phyloP scores from a whole-genome alignment of 64 coral and sea anemone species.

The Porites lutea region DNA sequence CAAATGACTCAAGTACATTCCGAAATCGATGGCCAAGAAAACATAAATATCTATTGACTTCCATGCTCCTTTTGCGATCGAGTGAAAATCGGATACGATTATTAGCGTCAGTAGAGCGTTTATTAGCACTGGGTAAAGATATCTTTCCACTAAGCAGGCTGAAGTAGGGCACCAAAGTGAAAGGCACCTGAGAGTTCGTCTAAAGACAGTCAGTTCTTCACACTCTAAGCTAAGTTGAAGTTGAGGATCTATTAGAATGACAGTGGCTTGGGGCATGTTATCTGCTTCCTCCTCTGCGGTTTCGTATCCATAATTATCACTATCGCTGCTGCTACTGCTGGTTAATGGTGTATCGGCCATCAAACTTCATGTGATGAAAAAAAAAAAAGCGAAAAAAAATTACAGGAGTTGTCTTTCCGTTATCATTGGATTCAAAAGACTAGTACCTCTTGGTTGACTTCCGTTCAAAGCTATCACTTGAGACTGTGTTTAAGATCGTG shows the following conservation, averaged over 20 bases:
- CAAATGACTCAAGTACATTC: constrained; percentile 76
- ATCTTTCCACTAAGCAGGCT: constrained; percentile 47
- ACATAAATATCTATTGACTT: constrained; percentile 70
- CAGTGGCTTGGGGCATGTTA: background rate
- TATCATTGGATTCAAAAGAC: too few relatives aligned
- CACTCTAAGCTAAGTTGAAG: constrained; percentile 25
- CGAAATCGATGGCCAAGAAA: constrained; percentile 68
- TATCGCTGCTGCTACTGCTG: background rate
- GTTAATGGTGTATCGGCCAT: too few relatives aligned
- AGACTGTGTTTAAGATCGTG: too few relatives aligned
- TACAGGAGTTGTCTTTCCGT: too few relatives aligned
- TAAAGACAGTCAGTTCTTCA: constrained; percentile 44
- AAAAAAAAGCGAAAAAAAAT: too few relatives aligned
- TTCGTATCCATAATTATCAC: background rate
- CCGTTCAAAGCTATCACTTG: too few relatives aligned
- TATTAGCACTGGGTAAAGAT: constrained; percentile 53
- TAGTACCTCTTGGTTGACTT: too few relatives aligned
- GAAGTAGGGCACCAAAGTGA: constrained; percentile 72
- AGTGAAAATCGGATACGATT: constrained; percentile 25
- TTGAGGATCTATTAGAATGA: background rate
- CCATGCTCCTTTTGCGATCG: constrained; percentile 43
- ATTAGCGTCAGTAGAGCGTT: constrained; percentile 62
- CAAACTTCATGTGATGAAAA: too few relatives aligned
- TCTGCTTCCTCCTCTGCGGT: constrained; percentile 13
- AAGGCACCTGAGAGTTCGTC: constrained; percentile 62